Conservation (phyloP, 2,113 vertebrate species). For the Tenrec ecaudatus region DNA sequence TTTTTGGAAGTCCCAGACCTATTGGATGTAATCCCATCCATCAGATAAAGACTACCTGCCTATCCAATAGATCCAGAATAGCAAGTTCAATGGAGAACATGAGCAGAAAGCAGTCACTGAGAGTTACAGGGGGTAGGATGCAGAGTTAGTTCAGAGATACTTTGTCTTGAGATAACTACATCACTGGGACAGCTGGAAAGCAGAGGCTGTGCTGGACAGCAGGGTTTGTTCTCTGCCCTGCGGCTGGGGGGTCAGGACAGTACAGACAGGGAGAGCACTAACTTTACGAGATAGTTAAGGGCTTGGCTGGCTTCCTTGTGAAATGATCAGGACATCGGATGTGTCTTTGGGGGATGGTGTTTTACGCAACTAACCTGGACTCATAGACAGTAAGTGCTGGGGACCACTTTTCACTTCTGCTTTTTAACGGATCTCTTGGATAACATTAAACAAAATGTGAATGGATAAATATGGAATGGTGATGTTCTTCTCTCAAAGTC, state of each 20-base stretch:
- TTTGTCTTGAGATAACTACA: conserved; percentile 72
- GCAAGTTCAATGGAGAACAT: conserved; percentile 53
- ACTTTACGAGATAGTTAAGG: conserved; percentile 44
- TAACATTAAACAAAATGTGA: background rate
- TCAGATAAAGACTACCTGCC: conserved; percentile 70
- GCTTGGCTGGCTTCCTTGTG: conserved; percentile 48
- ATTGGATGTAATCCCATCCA: conserved; percentile 67
- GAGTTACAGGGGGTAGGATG: conserved; percentile 52
- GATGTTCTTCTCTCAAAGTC: conserved; percentile 64
- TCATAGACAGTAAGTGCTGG: conserved; percentile 1
- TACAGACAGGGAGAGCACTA: conserved; percentile 61
- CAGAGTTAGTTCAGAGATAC: conserved; percentile 73
- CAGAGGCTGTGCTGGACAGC: conserved; percentile 37
- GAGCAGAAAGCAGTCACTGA: conserved; percentile 65
- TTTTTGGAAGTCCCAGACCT: conserved; percentile 75
- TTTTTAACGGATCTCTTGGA: conserved; percentile 34
- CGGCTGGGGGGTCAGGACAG: conserved; percentile 62
- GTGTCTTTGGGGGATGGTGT: conserved; percentile 57
- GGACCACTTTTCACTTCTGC: conserved; percentile 40
- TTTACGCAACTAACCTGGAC: conserved; percentile 55
- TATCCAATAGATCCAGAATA: conserved; percentile 45
- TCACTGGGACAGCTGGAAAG: conserved; percentile 69
- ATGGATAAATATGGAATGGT: conserved; percentile 47
- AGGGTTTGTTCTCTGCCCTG: conserved; percentile 63
- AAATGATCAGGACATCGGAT: background rate